Evolutionary conservation across 92 coral and sea anemone genomes (phyloP).

Genomic region (Epizoanthus stellaris): DNA sequence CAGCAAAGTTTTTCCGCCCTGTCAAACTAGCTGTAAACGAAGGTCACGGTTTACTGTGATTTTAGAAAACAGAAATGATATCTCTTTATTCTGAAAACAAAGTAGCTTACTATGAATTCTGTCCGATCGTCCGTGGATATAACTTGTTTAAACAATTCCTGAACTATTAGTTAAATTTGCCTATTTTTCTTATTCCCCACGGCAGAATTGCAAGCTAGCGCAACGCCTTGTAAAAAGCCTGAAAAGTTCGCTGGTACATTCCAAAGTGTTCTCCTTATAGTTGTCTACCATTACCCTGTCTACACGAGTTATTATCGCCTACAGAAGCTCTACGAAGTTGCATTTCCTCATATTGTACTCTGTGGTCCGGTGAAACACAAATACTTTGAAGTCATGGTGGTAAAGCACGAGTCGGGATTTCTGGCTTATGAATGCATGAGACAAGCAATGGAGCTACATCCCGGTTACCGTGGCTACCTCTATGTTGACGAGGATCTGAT

Average conservation of each 20-base stretch:
- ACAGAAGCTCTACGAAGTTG: conserved; percentile 13
- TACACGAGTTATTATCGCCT: conserved; percentile 3
- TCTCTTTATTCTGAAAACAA: too few relatives aligned
- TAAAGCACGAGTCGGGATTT: background rate
- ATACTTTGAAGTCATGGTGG: conserved; percentile 8
- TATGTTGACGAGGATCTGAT: conserved; percentile 17
- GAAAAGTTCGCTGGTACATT: background rate
- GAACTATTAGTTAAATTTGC: too few relatives aligned
- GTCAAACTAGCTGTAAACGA: too few relatives aligned
- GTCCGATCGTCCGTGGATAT: too few relatives aligned
- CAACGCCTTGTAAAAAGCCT: background rate
- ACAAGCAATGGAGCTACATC: background rate
- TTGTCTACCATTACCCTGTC: conserved; percentile 3
- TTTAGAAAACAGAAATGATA: too few relatives aligned
- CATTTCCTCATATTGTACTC: background rate
- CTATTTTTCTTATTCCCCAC: background rate
- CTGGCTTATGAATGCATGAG: conserved; percentile 14
- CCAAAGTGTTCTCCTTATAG: background rate
- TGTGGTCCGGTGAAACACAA: background rate
- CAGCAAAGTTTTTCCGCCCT: too few relatives aligned
- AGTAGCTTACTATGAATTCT: too few relatives aligned
- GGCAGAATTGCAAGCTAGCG: background rate
- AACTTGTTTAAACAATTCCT: too few relatives aligned
- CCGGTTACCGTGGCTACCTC: conserved; percentile 12
- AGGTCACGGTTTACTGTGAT: too few relatives aligned